phyloP scores from a whole-genome alignment of 2,797 vertebrate species.

The Parauchenoglanis punctatus region DNA sequence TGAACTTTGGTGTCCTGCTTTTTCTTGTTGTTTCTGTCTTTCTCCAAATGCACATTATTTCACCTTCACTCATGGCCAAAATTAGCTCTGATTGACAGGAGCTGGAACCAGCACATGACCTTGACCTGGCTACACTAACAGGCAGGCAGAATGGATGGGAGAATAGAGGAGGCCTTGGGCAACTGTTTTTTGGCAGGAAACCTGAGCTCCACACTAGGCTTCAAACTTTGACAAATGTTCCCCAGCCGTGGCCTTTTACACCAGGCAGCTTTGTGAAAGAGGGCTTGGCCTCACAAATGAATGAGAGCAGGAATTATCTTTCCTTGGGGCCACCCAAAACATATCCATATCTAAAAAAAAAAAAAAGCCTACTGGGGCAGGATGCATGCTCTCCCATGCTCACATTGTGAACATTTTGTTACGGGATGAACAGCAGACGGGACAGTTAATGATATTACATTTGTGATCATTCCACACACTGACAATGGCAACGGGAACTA shows the following conservation, averaged over 20 bases:
- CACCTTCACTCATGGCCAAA: constrained; percentile 18
- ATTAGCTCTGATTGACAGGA: constrained; percentile 45
- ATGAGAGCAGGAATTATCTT: constrained; percentile 30
- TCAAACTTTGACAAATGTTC: constrained; percentile 61
- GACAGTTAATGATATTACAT: background rate
- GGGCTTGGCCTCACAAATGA: constrained; percentile 54
- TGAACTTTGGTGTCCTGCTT: background rate
- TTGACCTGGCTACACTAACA: constrained; percentile 48
- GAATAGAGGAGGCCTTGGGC: constrained; percentile 32
- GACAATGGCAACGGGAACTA: background rate
- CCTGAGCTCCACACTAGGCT: constrained; percentile 52
- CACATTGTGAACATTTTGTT: background rate
- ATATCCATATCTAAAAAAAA: background rate
- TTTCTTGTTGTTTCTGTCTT: background rate
- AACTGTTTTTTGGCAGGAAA: constrained; percentile 52
- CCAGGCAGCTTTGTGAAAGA: constrained; percentile 43
- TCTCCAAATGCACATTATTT: constrained; percentile 30
- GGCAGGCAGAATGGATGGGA: background rate
- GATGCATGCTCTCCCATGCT: background rate
- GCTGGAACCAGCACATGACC: constrained; percentile 56
- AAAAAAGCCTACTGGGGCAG: background rate
- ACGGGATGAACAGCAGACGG: background rate
- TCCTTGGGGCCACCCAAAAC: background rate
- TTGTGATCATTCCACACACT: background rate
- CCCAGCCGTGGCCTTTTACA: constrained; percentile 59